These are phyloP conservation scores for Microplitis manilae DNA, from an alignment of 2,888 invertebrate genomes.

Conservation along the genomic window DNA sequence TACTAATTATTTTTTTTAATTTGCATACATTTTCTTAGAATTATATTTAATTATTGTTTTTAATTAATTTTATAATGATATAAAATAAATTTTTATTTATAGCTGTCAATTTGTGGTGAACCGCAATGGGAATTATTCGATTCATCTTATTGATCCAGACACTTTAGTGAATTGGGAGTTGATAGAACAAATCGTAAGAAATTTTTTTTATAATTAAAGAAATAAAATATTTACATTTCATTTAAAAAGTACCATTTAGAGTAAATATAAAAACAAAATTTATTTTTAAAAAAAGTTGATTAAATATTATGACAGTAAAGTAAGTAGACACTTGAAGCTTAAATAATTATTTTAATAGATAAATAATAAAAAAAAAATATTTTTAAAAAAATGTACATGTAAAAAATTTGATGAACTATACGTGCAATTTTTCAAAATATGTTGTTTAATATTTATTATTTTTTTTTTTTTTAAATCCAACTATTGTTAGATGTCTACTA, in stretches of 20 bases:
- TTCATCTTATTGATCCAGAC: constrained; percentile 88
- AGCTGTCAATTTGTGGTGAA: constrained; percentile 97
- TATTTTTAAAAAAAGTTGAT: too few relatives aligned
- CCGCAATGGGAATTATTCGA: constrained; percentile 83
- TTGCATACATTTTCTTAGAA: background rate
- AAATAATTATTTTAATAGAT: too few relatives aligned
- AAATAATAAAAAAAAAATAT: too few relatives aligned
- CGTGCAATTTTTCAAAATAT: too few relatives aligned
- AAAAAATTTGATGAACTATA: too few relatives aligned
- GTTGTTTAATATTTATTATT: too few relatives aligned
- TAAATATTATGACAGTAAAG: too few relatives aligned
- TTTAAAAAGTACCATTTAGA: background rate
- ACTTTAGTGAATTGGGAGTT: constrained; percentile 91
- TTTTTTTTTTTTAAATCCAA: too few relatives aligned
- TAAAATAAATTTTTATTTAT: constrained; percentile 54
- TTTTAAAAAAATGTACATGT: too few relatives aligned
- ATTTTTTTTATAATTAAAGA: constrained; percentile 7
- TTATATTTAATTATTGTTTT: background rate
- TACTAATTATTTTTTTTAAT: background rate
- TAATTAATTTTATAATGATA: constrained; percentile 17
- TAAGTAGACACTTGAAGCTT: too few relatives aligned
- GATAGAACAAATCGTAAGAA: constrained; percentile 92
- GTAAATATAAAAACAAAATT: too few relatives aligned
- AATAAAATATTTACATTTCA: background rate
- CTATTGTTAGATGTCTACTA: too few relatives aligned